Evolutionary conservation across 2,797 vertebrate genomes (phyloP), one percentile per base, ranked within the genome.

Genomic region (Sternotherus odoratus): DNA sequence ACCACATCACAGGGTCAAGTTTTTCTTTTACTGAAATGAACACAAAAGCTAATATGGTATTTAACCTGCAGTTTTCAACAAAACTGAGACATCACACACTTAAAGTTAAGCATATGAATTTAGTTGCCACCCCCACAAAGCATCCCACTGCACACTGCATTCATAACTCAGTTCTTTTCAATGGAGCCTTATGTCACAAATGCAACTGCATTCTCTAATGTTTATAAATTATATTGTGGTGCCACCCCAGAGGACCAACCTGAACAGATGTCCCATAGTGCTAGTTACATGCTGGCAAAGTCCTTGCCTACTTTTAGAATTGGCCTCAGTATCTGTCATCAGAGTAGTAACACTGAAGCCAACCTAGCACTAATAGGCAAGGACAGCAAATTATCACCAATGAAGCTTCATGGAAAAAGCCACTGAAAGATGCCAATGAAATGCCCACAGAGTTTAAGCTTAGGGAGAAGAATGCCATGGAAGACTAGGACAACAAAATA

Each of bases 1-100:
- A 86, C 30, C 69, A 16, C 96, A 92, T 4, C 36, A 89, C 90
- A 80, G 28, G 28, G 81, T 6, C 69, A 19, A 12, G 2, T 0
- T 0, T 53, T 83, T 60, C 21, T 9, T 49, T 36, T 36, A 85
- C 30, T 21, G 69, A 3, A 63, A 85, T 13, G 63, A 91, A 17
- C 66, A 86, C 69, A 89, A 87, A 95, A 89, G 36, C n/a, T 56
- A 93, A 83, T 28, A 75, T 89, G 77, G 81, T 91, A 86, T 83
- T 89, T 96, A 84, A 90, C 88, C 30, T 74, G 85, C 86, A 91
- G 28, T 72, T 79, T 63, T 87, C 49, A 77, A 28, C 16, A 90
- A 21, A 94, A 88, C 30, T 56, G 54, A 15, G 82, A 89, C 49
- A 78, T 63, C 89, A 96, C 28, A 82, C 54, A 82, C 79, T 72